Percentiles rank a stretch among this genome's conserved stretches.
These are phyloP conservation scores for Smithornis capensis DNA, from an alignment of 2,113 vertebrate species.

Conservation along the genomic window DNA sequence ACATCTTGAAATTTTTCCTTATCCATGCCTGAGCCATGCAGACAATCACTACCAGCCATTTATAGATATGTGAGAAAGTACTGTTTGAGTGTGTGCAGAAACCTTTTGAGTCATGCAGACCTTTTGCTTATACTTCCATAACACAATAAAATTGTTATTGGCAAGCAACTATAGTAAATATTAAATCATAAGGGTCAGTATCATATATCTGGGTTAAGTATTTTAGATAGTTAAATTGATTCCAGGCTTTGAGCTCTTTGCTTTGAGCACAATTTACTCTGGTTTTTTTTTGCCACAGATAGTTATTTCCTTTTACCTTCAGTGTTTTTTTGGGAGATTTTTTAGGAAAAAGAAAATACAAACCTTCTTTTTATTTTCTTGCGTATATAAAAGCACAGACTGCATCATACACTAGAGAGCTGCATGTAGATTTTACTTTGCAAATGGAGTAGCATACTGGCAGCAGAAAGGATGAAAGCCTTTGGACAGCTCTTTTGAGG, in stretches of 20 bases:
- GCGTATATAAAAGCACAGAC: neutral
- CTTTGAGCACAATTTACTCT: neutral
- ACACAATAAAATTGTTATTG: neutral
- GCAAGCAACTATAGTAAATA: neutral
- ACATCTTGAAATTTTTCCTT: neutral
- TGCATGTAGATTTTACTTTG: conserved; percentile 32
- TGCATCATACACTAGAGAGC: neutral
- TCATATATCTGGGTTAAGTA: neutral
- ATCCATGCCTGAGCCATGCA: neutral
- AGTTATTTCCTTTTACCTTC: neutral
- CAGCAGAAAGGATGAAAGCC: conserved; percentile 48
- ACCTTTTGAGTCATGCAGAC: neutral
- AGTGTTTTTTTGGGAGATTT: neutral
- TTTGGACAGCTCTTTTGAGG: conserved; percentile 60
- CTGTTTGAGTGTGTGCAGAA: neutral
- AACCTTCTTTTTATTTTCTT: neutral
- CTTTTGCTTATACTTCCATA: neutral
- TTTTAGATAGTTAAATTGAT: neutral
- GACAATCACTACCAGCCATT: neutral
- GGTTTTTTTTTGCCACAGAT: neutral
- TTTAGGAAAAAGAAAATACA: neutral
- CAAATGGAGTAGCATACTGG: conserved; percentile 34
- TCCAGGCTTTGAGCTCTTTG: neutral
- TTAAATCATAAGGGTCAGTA: neutral
- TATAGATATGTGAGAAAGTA: neutral